phyloP scores from a whole-genome alignment of 2,888 invertebrate genomes.

The Latrodectus elegans region DNA sequence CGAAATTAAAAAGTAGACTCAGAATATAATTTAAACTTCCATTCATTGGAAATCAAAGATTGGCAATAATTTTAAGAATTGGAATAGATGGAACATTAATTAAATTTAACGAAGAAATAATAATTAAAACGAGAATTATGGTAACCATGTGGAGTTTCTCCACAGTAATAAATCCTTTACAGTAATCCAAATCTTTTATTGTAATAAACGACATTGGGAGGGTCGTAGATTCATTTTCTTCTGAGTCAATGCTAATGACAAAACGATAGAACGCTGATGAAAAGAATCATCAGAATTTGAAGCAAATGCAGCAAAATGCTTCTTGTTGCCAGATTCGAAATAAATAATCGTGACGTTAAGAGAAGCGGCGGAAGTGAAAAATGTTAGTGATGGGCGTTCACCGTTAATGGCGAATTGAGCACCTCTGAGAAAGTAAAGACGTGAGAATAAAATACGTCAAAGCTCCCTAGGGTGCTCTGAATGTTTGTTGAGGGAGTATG shows the following conservation, averaged over 20 bases:
- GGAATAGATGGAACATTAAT: too few relatives aligned
- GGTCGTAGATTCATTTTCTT: background rate
- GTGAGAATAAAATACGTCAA: background rate
- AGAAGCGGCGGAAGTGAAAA: background rate
- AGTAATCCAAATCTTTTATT: background rate
- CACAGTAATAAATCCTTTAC: too few relatives aligned
- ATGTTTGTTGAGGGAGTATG: background rate
- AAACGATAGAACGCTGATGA: background rate
- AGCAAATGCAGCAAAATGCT: background rate
- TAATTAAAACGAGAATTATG: too few relatives aligned
- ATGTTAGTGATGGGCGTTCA: background rate
- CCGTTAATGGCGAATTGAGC: background rate
- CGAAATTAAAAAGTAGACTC: too few relatives aligned
- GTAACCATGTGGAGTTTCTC: background rate
- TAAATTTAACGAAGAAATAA: too few relatives aligned
- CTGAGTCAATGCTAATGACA: conserved; percentile 3
- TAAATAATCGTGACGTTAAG: background rate
- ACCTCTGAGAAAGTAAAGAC: background rate
- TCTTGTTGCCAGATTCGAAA: background rate
- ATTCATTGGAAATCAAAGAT: too few relatives aligned
- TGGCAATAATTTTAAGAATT: too few relatives aligned
- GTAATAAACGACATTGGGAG: background rate
- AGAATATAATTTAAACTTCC: too few relatives aligned
- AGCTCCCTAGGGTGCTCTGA: background rate
- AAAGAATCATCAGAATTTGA: background rate